Percentiles rank a stretch among this genome's conserved stretches.
Conservation (phyloP, 2,888 invertebrate genomes). For the Rambutsinella grinnellia region DNA sequence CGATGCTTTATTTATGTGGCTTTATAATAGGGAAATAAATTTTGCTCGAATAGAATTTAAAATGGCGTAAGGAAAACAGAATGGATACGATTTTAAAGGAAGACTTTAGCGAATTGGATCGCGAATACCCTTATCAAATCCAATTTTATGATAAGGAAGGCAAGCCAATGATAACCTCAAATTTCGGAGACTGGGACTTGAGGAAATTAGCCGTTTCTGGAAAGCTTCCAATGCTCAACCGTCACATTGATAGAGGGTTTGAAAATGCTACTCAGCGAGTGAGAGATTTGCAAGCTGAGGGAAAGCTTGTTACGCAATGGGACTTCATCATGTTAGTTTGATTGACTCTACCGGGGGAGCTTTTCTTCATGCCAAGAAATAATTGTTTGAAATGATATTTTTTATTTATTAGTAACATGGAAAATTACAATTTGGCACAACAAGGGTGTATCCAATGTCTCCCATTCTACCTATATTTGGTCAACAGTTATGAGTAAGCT, state of each 20-base stretch:
- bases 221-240: conserved; percentile 5
- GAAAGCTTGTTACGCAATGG: conserved; percentile 7
- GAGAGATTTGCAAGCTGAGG: conserved; percentile 8
- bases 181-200: conserved; percentile 27
- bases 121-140: conserved; percentile 38
- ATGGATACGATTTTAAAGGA: conserved; percentile 33
- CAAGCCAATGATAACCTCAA: conserved; percentile 8
- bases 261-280: conserved; percentile 11
- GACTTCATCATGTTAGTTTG: conserved; percentile 29
- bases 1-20: background rate
- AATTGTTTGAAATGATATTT: no score
- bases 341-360: no score
- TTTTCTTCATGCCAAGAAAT: no score
- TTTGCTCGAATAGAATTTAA: conserved; percentile 13
- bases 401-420: no score
- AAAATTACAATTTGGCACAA: conserved; percentile 19
- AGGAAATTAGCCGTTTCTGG: conserved; percentile 17
- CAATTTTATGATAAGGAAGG: conserved; percentile 29
- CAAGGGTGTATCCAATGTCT: conserved; percentile 36
- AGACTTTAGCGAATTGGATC: conserved; percentile 25
- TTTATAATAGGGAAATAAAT: background rate
- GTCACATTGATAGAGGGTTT: conserved; percentile 19
- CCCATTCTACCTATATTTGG: conserved; percentile 25
- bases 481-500: conserved; percentile 24
- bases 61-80: conserved; percentile 30